phyloP scores from a whole-genome alignment of 2,113 vertebrate genomes.

The Sminthopsis crassicaudata region DNA sequence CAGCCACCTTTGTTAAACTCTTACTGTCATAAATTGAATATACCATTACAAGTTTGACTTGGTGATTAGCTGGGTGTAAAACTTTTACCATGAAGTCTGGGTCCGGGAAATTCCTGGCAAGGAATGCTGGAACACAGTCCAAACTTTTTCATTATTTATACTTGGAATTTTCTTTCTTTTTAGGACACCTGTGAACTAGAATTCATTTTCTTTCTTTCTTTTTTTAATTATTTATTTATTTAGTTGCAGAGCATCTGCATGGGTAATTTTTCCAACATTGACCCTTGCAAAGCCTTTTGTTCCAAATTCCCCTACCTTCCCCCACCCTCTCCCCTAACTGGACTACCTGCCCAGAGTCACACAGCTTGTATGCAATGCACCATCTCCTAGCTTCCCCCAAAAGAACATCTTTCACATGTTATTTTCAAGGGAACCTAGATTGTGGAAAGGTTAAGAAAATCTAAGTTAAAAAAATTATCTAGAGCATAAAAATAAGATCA shows the following conservation, averaged over 20 bases:
- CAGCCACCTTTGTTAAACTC: slow-evolving; percentile 34
- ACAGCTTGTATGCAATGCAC: neutral
- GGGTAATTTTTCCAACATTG: no score
- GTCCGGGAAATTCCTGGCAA: slow-evolving; percentile 4
- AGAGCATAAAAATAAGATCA: neutral
- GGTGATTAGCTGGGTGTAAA: slow-evolving; percentile 29
- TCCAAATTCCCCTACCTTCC: no score
- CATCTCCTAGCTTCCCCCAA: neutral
- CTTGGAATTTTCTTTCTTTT: neutral
- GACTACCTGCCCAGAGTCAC: neutral
- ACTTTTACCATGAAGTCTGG: slow-evolving; percentile 19
- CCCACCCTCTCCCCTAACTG: no score
- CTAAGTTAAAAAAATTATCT: neutral
- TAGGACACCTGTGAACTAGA: neutral
- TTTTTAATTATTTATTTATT: no score
- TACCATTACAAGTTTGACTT: slow-evolving; percentile 32
- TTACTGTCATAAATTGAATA: slow-evolving; percentile 20
- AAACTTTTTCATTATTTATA: slow-evolving; percentile 25
- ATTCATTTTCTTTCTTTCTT: neutral
- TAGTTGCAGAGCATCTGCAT: no score
- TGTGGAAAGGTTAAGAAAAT: neutral
- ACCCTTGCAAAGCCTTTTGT: no score
- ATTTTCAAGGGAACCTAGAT: slow-evolving; percentile 13
- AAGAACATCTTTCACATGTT: slow-evolving; percentile 10
- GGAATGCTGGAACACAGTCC: slow-evolving; percentile 24